Conservation (phyloP, 1,140 invertebrate genomes). For the Drosophila dunni region DNA sequence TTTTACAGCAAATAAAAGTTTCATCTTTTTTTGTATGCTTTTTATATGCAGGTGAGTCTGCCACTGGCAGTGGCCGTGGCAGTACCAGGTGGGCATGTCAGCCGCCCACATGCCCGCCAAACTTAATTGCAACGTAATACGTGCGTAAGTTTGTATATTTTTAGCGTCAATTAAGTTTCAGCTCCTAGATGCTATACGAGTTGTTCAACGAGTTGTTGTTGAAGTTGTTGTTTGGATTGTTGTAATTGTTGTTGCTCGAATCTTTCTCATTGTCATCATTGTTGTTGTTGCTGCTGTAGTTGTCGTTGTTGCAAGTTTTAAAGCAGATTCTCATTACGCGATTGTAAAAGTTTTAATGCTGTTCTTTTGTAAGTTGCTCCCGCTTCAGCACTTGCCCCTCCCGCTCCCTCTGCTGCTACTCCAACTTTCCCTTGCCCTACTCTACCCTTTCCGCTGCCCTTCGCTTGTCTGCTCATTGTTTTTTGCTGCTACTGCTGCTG, state of each 20-base stretch:
- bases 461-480: conserved; percentile 49
- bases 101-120: conserved; percentile 28
- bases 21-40: conserved; percentile 28
- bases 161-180: conserved; percentile 81
- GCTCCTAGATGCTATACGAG: conserved; percentile 56
- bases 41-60: conserved; percentile 21
- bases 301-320: conserved; percentile 77
- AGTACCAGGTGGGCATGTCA: conserved; percentile 19
- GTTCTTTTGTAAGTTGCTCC: conserved; percentile 78
- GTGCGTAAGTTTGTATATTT: conserved; percentile 76
- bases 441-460: background rate
- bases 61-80: background rate
- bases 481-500: conserved; percentile 32
- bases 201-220: conserved; percentile 10
- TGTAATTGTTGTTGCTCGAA: conserved; percentile 8
- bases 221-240: conserved; percentile 10
- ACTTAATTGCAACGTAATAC: conserved; percentile 76
- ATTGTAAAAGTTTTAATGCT: conserved; percentile 83
- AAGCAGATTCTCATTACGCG: conserved; percentile 84
- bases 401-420: background rate
- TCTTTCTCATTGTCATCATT: conserved; percentile 21
- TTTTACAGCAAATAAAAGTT: conserved; percentile 74
- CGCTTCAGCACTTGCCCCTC: conserved; percentile 34
- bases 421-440: background rate
- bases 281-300: conserved; percentile 10